Evolutionary conservation across 2,113 vertebrate species (phyloP), one percentile per base, ranked within the genome.

Genomic region (Meleagris gallopavo): DNA sequence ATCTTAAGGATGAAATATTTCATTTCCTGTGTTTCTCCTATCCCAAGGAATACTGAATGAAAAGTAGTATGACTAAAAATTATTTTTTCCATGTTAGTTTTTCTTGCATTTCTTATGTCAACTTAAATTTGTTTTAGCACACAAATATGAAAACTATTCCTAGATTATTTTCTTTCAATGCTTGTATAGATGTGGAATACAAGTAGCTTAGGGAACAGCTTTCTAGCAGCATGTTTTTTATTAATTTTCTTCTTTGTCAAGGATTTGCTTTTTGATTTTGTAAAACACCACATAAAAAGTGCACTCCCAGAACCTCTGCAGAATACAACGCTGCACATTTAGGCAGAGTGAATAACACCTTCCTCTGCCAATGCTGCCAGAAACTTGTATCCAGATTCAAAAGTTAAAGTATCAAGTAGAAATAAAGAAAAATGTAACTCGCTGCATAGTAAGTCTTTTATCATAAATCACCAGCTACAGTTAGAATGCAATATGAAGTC

Each of bases 261-360:
- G 32, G 40, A 88, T 83, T 75, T 40, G 13, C 83, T 92, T 80
- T 97, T 95, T 95, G 89, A 93, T 82, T 96, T 96, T 93, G 82
- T 45, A 95, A 96, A 97, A 96, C 62, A 90, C 54, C 89, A 97
- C 89, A 90, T 94, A 91, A 90, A 97, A 94, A 70, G 32, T 54
- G 29, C 38, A 66, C 75, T 94, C 76, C 25, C 58, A 78, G 85
- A 65, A 36, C 17, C 71, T 58, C 12, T 66, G 24, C 71, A 92
- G 83, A 86, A 75, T 21, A 90, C 74, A 96, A 73, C 86, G 21
- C 30, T n/a, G 55, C 69, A 88, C 69, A 76, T 89, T 95, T 75
- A 74, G 75, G 77, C 85, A 83, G 57, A 84, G 27, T 79, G 50
- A 91, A 72, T 84, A 92, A 48, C 60, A 18, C 55, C 30, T 70